These are phyloP conservation scores for Malurus melanocephalus DNA, from an alignment of 2,113 vertebrate species.

Conservation along the genomic window DNA sequence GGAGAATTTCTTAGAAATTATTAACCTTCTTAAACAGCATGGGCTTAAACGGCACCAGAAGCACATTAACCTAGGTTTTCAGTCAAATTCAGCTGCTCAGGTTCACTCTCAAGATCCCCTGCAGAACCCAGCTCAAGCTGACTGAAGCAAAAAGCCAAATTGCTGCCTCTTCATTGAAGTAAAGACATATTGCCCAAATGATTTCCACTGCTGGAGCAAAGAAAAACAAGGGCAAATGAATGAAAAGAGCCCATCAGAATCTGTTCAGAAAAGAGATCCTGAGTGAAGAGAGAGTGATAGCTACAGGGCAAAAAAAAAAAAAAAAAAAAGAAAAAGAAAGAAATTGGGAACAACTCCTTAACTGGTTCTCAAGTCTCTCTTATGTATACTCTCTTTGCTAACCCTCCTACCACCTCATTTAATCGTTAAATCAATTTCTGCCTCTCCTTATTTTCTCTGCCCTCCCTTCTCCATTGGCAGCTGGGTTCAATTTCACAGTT, in stretches of 20 bases:
- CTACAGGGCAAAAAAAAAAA: not conserved
- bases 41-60: not conserved
- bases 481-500: not conserved
- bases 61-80: not conserved
- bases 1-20: not conserved
- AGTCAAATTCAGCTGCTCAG: not conserved
- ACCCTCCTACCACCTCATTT: not conserved
- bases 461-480: not conserved
- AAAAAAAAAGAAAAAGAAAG: not conserved
- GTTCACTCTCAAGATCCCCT: not conserved
- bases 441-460: not conserved
- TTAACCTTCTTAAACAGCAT: not conserved
- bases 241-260: not conserved
- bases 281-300: not conserved
- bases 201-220: not conserved
- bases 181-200: not conserved
- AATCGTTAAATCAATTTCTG: not conserved
- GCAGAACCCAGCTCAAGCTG: not conserved
- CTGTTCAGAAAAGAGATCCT: not conserved
- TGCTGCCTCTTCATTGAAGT: not conserved
- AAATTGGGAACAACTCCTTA: not conserved
- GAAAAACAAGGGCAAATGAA: not conserved
- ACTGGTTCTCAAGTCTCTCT: not conserved
- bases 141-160: not conserved
- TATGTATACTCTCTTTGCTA: not conserved